Evolutionary conservation across 2,113 vertebrate species (phyloP), one percentile per base, ranked within the genome.

Genomic region (Percopsis transmontana): DNA sequence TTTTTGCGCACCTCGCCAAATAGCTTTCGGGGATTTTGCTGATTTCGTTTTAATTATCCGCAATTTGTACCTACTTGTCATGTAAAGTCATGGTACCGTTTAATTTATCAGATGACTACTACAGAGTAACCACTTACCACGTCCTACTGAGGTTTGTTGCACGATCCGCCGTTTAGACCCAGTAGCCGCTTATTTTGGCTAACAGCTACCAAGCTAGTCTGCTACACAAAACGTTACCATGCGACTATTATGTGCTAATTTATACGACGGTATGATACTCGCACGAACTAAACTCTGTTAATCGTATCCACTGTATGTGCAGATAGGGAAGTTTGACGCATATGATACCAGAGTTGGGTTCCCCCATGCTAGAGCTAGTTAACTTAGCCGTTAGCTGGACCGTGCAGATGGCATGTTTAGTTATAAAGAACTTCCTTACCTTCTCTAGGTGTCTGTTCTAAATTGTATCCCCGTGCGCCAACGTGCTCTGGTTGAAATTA

Each of bases 171-270:
- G 15, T n/a, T 47, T 16, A 50, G 47, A 51, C 23, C 40, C 55
- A 57, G 62, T 59, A 53, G 50, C 51, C 15, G 57, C 62, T n/a
- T 53, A 39, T 9, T 56, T 54, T n/a, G 27, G 78, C 77, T 82
- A 75, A 67, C 21, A 9, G 84, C 60, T 86, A 85, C 77, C 83
- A 68, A 52, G 76, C 66, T 80, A 87, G 66, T 81, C 23, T 40
- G 68, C 73, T 55, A 62, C n/a, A 56, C 48, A 20, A 48, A 40
- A 21, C 23, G 40, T 3, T 11, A 3, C 15, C 45, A 1, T 4
- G 27, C 27, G 27, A 33, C 27, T 33, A 7, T 33, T 1, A 33
- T 33, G 5, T 33, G 27, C 5, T 33, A 33, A 33, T 33, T 4
- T 33, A 33, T 7, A 33, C 1, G 5, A 7, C 27, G 7, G 7